phyloP scores from a whole-genome alignment of 2,888 invertebrate species.

The Thera britannica region DNA sequence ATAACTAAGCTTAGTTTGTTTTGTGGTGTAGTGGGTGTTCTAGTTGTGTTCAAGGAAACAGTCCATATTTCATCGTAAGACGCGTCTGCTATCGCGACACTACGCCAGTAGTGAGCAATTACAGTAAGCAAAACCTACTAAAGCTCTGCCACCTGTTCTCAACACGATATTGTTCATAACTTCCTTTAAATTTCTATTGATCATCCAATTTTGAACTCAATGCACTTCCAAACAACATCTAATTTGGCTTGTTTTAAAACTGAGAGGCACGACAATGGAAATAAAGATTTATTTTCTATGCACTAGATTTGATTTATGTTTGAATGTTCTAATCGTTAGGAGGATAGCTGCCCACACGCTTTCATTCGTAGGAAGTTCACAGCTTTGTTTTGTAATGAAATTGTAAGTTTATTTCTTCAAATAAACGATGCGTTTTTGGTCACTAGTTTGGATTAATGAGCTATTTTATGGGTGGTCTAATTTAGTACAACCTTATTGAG shows the following conservation, averaged over 20 bases:
- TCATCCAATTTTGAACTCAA: conserved; percentile 46
- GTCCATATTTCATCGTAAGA: conserved; percentile 64
- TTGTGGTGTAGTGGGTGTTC: conserved; percentile 27
- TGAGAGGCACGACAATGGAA: conserved; percentile 35
- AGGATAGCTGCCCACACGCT: conserved; percentile 76
- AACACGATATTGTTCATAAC: conserved; percentile 69
- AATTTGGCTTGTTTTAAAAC: conserved; percentile 39
- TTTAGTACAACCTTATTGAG: not conserved
- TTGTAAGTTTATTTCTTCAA: conserved; percentile 76
- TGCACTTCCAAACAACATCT: conserved; percentile 34
- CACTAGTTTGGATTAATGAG: conserved; percentile 52
- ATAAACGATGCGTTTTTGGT: conserved; percentile 65
- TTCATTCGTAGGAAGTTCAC: conserved; percentile 76
- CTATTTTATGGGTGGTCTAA: conserved; percentile 65
- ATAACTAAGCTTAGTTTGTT: conserved; percentile 6
- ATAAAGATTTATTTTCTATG: conserved; percentile 44
- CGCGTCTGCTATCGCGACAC: conserved; percentile 65
- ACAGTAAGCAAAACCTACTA: conserved; percentile 72
- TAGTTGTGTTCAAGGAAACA: conserved; percentile 47
- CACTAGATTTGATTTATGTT: conserved; percentile 47
- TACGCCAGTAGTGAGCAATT: conserved; percentile 72
- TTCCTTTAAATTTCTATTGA: conserved; percentile 46
- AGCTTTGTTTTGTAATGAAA: conserved; percentile 81
- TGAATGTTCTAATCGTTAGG: conserved; percentile 53
- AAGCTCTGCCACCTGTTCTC: conserved; percentile 76